Evolutionary conservation across 2,113 vertebrate genomes (phyloP), one percentile per base, ranked within the genome.

Genomic region (Bubo scandiacus): DNA sequence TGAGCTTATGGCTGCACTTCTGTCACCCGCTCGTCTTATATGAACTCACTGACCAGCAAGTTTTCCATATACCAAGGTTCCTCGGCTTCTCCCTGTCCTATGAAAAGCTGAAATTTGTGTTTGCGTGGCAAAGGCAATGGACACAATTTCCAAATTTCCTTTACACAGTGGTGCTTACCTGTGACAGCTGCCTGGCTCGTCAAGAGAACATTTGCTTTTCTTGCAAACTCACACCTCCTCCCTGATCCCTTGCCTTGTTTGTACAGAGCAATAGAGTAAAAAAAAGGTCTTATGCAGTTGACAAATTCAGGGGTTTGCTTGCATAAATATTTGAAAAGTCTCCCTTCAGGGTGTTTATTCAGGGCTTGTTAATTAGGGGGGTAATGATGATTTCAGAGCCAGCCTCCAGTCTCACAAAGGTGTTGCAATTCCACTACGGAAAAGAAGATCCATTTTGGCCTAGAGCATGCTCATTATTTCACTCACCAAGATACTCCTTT

Each of bases 401-500:
- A 86, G 45, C 11, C 47, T 86, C 40, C 71, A 70, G 6, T 92
- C 88, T 97, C 9, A 3, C 81, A 91, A 92, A 81, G 49, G 38
- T 80, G 67, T 90, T 93, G 78, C 65, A 92, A 86, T 94, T 95
- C 91, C 54, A 45, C 4, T 26, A 66, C 42, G 80, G 88, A 88
- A 92, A 95, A 89, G 83, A 57, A 88, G 77, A 97, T 83, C 80
- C 71, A 72, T 90, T 93, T 97, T 96, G 92, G 92, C 72, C 71
- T 79, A 94, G 42, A 92, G 93, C 89, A 77, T 79, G 91, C 66
- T 94, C 89, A 81, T 61, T 91, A 36, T 95, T 97, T 97, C 88
- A 98, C 92, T 97, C 94, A 96, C 90, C n/a, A 17, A 94, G 88
- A 90, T 86, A 51, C 3, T 81, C 86, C 75, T 95, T 97, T 96